Base-by-base conservation (phyloP, 2,113 vertebrate genomes). In the Vombatus ursinus region DNA sequence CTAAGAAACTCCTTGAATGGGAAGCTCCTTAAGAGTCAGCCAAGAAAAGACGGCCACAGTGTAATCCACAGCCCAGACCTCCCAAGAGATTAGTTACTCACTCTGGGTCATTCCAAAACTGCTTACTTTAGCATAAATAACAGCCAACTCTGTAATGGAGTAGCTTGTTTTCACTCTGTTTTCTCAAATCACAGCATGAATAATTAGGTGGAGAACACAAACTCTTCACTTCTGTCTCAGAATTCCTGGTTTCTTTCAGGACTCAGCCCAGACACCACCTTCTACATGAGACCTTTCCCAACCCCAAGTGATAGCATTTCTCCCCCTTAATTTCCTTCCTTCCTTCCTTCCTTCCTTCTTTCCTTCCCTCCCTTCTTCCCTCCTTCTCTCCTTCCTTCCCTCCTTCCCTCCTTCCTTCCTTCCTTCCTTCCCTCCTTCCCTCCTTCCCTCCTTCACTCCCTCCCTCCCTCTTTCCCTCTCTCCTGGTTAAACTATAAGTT, bases 41-140 rank as follows among this genome's bases (percentile, higher is more conserved):
- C 61, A 92, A 95, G 95, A 95, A 92, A 94, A 91, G 61, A n/a
- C 14, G 2, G 92, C 94, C 94, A 61, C 93, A 92, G 61, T 93
- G 52, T 52, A 95, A 97, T 97, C 95, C 96, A 89, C 91, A 77
- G 50, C 28, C 89, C 92, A 91, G 92, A 92, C 54, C 84, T 93
- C 90, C 37, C 89, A 48, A 90, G 95, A 96, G 96, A 97, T 98
- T 96, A 98, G 93, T 91, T 57, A 44, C 51, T 77, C 52, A 37
- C 52, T 77, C 48, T 37, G 96, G 94, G 95, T 96, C 92, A 92
- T 1, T 51, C 93, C 96, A 95, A 96, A 97, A 96, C 97, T 94
- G 94, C 96, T 98, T 97, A 97, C 16, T 24, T 68, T 68, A 89
- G 92, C 52, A 47, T 94, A 23, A 19, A 48, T 51, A 54, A 52